Evolutionary conservation across 1,140 invertebrate genomes (phyloP).

Genomic region (Apis florea): DNA sequence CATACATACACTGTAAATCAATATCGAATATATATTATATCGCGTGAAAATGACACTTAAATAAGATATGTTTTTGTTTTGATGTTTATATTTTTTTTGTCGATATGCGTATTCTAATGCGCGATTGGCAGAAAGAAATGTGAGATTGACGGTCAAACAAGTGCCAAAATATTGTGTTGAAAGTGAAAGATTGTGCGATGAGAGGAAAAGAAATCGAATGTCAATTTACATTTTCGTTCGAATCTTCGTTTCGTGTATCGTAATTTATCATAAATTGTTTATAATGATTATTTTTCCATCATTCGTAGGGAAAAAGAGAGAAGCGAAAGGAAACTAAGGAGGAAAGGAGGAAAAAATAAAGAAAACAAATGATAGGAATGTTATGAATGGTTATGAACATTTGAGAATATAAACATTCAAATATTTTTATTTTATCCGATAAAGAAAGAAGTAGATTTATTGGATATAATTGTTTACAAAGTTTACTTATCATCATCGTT

Average conservation of each 20-base stretch:
- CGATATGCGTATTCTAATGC: neutral
- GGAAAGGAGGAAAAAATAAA: neutral
- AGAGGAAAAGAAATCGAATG: neutral
- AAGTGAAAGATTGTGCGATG: neutral
- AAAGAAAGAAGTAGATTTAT: neutral
- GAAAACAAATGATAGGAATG: neutral
- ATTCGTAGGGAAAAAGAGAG: slow-evolving; percentile 28
- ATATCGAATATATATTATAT: neutral
- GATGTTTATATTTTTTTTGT: neutral
- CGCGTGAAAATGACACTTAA: neutral
- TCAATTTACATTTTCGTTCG: slow-evolving; percentile 17
- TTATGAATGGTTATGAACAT: neutral
- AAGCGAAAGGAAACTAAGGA: neutral
- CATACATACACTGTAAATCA: no score
- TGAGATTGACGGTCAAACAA: slow-evolving; percentile 12
- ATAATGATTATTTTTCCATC: neutral
- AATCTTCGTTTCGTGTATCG: slow-evolving; percentile 11
- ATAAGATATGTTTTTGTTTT: neutral
- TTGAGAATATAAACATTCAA: neutral
- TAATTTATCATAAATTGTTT: neutral
- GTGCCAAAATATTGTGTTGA: slow-evolving; percentile 38
- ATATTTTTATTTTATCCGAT: neutral
- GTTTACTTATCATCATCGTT: neutral
- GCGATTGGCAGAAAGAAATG: neutral
- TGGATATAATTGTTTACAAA: neutral